Conservation (phyloP, 2,797 vertebrate genomes). For the Falco novaeseelandiae region DNA sequence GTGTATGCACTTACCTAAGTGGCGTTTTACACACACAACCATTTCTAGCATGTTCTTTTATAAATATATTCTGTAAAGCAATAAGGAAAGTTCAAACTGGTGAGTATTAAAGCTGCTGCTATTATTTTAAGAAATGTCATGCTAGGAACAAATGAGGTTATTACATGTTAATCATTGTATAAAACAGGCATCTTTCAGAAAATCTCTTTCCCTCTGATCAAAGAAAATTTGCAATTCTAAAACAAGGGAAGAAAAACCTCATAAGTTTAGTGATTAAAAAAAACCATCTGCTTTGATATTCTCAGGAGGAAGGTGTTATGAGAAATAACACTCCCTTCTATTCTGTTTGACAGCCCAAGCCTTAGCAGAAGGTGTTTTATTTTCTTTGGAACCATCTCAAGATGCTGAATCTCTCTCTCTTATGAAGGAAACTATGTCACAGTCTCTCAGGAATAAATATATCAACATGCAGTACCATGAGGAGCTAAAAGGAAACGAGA, state of each 20-base stretch:
- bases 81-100: slow-evolving; percentile 53
- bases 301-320: not conserved
- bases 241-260: not conserved
- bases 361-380: not conserved
- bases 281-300: not conserved
- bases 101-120: slow-evolving; percentile 25
- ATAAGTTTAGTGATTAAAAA: not conserved
- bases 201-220: not conserved
- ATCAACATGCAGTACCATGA: not conserved
- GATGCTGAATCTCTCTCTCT: not conserved
- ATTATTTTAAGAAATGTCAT: slow-evolving; percentile 6
- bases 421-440: not conserved
- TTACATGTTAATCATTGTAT: not conserved
- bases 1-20: not conserved
- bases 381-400: not conserved
- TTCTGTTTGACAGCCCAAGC: not conserved
- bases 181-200: not conserved
- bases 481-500: not conserved
- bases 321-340: not conserved
- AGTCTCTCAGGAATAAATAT: not conserved
- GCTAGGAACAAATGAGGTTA: not conserved
- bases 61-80: slow-evolving; percentile 40
- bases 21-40: not conserved
- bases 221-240: not conserved
- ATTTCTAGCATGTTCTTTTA: slow-evolving; percentile 17